These are phyloP conservation scores for Hylomyscus alleni DNA, from an alignment of 2,797 vertebrate genomes.

Conservation along the genomic window DNA sequence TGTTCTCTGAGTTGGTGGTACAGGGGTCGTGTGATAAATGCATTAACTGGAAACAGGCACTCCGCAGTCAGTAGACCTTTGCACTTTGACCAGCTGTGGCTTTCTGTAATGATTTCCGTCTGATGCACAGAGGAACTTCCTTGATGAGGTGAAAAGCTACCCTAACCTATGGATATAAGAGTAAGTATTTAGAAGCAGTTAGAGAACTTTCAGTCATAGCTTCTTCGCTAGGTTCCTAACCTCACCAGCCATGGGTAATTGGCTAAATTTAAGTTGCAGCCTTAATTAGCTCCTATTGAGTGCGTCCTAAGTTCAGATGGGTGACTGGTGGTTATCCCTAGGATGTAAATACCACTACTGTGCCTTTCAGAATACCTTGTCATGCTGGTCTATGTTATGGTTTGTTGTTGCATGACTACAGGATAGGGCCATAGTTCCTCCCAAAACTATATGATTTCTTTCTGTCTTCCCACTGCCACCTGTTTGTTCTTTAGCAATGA, in stretches of 20 bases:
- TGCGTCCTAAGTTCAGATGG: neutral
- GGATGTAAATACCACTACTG: neutral
- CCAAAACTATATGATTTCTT: neutral
- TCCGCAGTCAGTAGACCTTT: neutral
- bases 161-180: neutral
- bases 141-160: neutral
- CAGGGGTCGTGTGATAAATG: no score
- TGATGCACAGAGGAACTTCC: no score
- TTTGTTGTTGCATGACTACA: neutral
- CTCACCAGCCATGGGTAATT: neutral
- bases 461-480: conserved; percentile 79
- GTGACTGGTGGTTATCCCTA: neutral
- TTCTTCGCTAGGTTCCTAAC: neutral
- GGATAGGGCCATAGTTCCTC: neutral
- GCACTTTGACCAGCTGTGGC: neutral
- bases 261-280: neutral
- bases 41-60: no score
- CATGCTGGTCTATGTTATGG: neutral
- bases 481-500: conserved; percentile 76
- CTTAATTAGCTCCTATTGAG: no score
- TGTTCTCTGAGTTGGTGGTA: no score
- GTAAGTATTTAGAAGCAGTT: neutral
- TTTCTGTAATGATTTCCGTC: neutral
- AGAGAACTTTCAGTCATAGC: neutral
- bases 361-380: neutral